Evolutionary conservation across 1,140 invertebrate species (phyloP).

Genomic region (Oreohelix idahoensis): DNA sequence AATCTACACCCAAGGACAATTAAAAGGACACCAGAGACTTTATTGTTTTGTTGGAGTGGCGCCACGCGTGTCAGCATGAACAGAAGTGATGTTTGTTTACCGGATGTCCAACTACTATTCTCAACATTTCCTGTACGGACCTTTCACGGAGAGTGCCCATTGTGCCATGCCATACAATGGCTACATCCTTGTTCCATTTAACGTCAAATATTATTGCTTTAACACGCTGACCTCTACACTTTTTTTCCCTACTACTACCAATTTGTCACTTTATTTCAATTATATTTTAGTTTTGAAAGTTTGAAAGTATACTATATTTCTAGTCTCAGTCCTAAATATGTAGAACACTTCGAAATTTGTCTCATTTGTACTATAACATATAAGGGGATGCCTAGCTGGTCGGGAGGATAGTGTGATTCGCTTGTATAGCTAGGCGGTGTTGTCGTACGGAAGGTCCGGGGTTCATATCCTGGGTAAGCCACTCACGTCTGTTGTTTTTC

Average conservation of each 20-base stretch:
- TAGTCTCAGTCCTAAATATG: too few relatives aligned
- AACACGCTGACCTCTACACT: not conserved
- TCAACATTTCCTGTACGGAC: not conserved
- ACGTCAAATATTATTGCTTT: not conserved
- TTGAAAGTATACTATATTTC: too few relatives aligned
- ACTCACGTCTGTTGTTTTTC: too few relatives aligned
- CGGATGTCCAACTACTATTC: not conserved
- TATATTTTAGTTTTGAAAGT: not conserved
- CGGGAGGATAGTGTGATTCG: too few relatives aligned
- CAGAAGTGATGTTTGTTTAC: not conserved
- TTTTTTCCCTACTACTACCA: not conserved
- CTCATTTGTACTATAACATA: too few relatives aligned
- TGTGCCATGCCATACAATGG: not conserved
- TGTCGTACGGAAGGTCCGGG: too few relatives aligned
- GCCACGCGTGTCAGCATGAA: not conserved
- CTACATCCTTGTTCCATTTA: not conserved
- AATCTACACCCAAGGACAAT: not conserved
- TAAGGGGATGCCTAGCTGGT: too few relatives aligned
- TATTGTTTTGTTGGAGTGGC: not conserved
- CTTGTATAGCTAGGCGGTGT: too few relatives aligned
- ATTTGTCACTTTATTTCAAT: not conserved
- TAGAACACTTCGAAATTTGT: too few relatives aligned
- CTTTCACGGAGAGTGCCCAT: not conserved
- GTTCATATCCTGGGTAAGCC: too few relatives aligned
- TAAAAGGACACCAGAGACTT: not conserved